Base-by-base conservation (phyloP, 2,113 vertebrate species). In the Neogobius melanostomus region DNA sequence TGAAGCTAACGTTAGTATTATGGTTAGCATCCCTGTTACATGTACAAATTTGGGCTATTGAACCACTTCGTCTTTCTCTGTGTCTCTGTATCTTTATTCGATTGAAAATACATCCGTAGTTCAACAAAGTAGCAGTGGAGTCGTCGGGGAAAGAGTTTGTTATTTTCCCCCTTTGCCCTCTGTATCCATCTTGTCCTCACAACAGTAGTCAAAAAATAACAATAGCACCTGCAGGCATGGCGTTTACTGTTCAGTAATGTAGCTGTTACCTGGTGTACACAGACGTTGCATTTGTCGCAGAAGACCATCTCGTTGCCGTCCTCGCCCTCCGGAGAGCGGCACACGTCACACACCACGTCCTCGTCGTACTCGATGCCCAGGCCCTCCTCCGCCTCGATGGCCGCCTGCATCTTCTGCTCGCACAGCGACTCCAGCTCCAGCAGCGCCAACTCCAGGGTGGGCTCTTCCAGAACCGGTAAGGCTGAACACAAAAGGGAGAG, bases 281-380 rank as follows among this genome's bases (percentile, higher is more conserved):
- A 99, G 86, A 99, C 94, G 5, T 99, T 97, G 91, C 97, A 98
- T 79, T 98, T 97, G 93, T 99, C 97, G 44, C 97, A 98, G 80
- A 99, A 99, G 50, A 99, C 97, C 97, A 99, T 98, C 92, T 99
- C 97, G 4, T 99, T 99, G 82, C 97, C 95, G 1, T 98, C 97
- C 82, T 99, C 97, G 0, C 97, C 97, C 88, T 99, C 97, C 0
- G 97, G 96, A 7, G 97, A 98, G 80, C 95, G 96, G 89, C 97
- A 99, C 45, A 98, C 97, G 1, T 98, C 97, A 1, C 97, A 99
- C 77, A 99, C 97, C 49, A 99, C 97, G 0, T 99, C 97, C 87
- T 99, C 97, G 0, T 99, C 97, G 0, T 98, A 99, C 88, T 99
- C 97, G 7, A 99, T 99, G 85, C 97, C 97, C 74, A 99, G 87